Evolutionary conservation across 2,797 vertebrate genomes (phyloP).

Genomic region (Paedocypris micromegethes): DNA sequence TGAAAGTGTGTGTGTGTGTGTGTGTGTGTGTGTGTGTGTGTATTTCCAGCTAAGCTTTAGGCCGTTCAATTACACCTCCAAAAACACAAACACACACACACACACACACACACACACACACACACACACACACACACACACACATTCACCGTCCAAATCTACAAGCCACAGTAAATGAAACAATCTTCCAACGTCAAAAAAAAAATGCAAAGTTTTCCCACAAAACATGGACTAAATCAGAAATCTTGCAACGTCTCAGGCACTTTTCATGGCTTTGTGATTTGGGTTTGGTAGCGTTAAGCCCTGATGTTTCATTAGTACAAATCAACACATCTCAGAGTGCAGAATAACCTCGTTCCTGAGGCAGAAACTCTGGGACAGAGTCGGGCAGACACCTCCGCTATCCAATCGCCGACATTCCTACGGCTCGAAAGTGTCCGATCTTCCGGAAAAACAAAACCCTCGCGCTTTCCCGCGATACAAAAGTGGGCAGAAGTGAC

Average conservation of each 20-base stretch:
- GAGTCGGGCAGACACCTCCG: conserved; percentile 4
- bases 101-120: background rate
- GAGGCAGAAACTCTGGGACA: conserved; percentile 18
- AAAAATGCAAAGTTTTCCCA: conserved; percentile 18
- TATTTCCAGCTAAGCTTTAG: no score
- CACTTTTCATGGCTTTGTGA: conserved; percentile 58
- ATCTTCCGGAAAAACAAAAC: conserved; percentile 37
- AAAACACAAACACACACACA: conserved; percentile 11
- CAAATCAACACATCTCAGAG: conserved; percentile 37
- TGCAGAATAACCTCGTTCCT: conserved; percentile 39
- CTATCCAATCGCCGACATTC: conserved; percentile 35
- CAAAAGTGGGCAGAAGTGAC: conserved; percentile 14
- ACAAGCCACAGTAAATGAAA: conserved; percentile 23
- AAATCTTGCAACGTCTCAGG: conserved; percentile 51
- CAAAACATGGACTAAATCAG: conserved; percentile 35
- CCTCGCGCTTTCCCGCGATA: conserved; percentile 27
- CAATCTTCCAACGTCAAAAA: conserved; percentile 27
- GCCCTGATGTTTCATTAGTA: conserved; percentile 52
- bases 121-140: conserved; percentile 14
- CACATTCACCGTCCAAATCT: conserved; percentile 7
- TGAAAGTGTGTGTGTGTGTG: conserved; percentile 11
- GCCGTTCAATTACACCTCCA: no score
- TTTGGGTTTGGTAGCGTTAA: conserved; percentile 54
- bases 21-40: background rate
- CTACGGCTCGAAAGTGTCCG: conserved; percentile 19